phyloP scores from a whole-genome alignment of 2,113 vertebrate genomes.

The Tapirus terrestris region DNA sequence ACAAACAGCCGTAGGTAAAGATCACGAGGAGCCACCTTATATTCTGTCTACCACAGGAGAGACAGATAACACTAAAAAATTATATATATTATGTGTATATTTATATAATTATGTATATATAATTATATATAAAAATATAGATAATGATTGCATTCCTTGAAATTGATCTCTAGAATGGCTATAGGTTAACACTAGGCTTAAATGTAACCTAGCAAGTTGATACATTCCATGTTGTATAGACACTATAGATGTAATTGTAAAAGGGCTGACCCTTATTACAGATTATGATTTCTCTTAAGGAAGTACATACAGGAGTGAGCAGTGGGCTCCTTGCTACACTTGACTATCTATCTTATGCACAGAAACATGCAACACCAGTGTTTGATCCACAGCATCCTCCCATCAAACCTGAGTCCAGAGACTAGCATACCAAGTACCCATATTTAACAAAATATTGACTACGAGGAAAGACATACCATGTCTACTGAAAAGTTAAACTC shows the following conservation, averaged over 20 bases:
- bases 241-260: background rate
- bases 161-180: background rate
- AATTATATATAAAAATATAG: background rate
- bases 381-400: background rate
- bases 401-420: background rate
- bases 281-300: background rate
- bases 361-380: background rate
- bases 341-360: background rate
- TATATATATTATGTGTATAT: background rate
- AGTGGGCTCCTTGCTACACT: background rate
- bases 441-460: background rate
- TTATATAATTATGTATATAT: background rate
- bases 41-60: background rate
- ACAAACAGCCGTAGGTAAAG: background rate
- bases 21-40: background rate
- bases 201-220: background rate
- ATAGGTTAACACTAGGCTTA: background rate
- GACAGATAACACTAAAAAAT: background rate
- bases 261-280: background rate
- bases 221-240: background rate
- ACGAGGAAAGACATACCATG: background rate
- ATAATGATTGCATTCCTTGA: background rate
- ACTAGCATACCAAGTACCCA: background rate
- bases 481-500: background rate
- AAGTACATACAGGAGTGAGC: background rate